These are phyloP conservation scores for Caenorhabditis doughertyi DNA, from an alignment of 2,888 invertebrate genomes.

Conservation along the genomic window DNA sequence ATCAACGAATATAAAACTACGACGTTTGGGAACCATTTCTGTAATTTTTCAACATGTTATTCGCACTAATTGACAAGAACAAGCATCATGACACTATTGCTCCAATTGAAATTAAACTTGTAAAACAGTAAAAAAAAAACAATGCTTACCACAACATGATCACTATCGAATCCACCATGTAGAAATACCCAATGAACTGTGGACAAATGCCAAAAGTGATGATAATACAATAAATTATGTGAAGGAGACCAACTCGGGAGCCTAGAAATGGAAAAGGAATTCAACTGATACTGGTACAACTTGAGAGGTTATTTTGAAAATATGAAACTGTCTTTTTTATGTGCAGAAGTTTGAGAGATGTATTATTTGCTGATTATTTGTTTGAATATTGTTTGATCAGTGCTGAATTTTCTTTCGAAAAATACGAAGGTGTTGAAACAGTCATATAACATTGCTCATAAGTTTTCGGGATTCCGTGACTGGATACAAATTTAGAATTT, in stretches of 20 bases:
- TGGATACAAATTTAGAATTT: no score
- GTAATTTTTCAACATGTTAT: slow-evolving; percentile 83
- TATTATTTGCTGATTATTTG: no score
- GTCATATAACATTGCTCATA: no score
- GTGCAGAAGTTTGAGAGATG: no score
- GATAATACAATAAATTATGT: slow-evolving; percentile 76
- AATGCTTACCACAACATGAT: slow-evolving; percentile 87
- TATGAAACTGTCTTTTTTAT: no score
- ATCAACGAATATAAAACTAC: slow-evolving; percentile 92
- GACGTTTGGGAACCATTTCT: slow-evolving; percentile 93
- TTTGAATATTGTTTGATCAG: no score
- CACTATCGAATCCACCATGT: slow-evolving; percentile 92
- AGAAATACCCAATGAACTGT: slow-evolving; percentile 93
- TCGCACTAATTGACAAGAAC: no score
- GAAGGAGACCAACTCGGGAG: slow-evolving; percentile 77
- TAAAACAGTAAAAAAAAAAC: background rate
- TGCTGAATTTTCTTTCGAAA: no score
- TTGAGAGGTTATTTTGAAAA: no score
- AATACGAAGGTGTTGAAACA: no score
- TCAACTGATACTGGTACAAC: no score
- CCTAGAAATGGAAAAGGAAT: slow-evolving; percentile 59
- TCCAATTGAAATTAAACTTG: background rate
- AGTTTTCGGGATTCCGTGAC: no score
- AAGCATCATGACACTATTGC: background rate
- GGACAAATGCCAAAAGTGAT: slow-evolving; percentile 93